Evolutionary conservation across 1,140 invertebrate genomes (phyloP).

Genomic region (Xylocopa sonorina): DNA sequence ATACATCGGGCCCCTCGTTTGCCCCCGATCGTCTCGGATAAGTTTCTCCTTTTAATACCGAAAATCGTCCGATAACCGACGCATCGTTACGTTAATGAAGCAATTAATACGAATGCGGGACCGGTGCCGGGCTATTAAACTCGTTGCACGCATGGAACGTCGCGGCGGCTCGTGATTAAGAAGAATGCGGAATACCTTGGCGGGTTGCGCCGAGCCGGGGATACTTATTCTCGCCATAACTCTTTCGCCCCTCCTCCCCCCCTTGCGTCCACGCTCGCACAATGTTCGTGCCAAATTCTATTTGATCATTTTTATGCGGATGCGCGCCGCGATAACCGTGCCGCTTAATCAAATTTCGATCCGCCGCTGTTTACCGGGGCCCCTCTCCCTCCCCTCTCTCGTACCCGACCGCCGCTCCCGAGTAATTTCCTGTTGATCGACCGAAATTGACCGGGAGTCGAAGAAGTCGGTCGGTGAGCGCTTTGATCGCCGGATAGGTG

Average conservation of each 20-base stretch:
- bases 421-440: too few species aligned
- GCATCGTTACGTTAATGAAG: conserved; percentile 53
- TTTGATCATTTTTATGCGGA: too few species aligned
- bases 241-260: background rate
- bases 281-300: too few species aligned
- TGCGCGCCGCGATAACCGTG: too few species aligned
- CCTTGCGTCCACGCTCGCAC: too few species aligned
- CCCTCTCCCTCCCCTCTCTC: too few species aligned
- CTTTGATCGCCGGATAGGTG: conserved; percentile 43
- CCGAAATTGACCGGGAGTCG: background rate
- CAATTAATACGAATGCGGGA: conserved; percentile 42
- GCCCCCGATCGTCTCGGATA: conserved; percentile 37
- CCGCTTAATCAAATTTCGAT: too few species aligned
- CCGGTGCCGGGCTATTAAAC: conserved; percentile 26
- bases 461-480: conserved; percentile 21
- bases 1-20: conserved; percentile 39
- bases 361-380: too few species aligned
- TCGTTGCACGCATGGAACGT: conserved; percentile 37
- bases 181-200: conserved; percentile 27
- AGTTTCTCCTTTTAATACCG: conserved; percentile 36
- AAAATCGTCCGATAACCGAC: conserved; percentile 46
- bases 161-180: conserved; percentile 25
- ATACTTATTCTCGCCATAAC: background rate
- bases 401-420: too few species aligned
- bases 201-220: background rate